A percentile compares a stretch with the other conserved stretches of the same genome.
Conservation (phyloP, 2,113 vertebrate genomes). For the Sitta europaea region DNA sequence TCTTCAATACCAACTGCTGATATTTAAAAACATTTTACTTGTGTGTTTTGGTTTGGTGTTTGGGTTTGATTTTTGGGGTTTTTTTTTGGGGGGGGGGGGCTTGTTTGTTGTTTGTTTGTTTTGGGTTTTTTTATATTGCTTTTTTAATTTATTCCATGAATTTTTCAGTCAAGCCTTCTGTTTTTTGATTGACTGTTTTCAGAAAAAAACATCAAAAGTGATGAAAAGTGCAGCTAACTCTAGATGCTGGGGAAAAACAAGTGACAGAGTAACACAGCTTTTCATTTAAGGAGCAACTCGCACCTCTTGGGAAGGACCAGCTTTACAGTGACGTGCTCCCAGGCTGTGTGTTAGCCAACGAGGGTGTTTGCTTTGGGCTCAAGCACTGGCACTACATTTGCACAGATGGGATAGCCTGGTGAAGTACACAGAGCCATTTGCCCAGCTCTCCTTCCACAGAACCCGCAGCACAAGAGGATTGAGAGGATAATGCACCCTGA, state of each 20-base stretch:
- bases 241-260: neutral
- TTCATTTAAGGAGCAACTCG: neutral
- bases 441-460: neutral
- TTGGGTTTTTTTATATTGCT: neutral
- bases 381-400: neutral
- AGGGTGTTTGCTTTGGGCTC: neutral
- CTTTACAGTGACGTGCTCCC: rapidly evolving
- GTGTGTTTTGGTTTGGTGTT: rapidly evolving
- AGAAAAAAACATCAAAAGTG: neutral
- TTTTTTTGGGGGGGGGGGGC: rapidly evolving
- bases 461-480: neutral
- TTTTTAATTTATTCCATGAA: neutral
- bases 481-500: neutral
- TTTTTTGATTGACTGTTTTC: neutral
- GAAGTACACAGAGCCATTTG: neutral
- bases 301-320: neutral
- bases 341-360: rapidly evolving
- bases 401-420: neutral
- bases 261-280: neutral
- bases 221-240: neutral
- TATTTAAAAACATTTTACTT: neutral
- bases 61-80: too few species aligned
- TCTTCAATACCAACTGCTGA: neutral
- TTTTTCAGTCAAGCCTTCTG: neutral
- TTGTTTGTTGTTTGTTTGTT: too few species aligned